Conservation (phyloP, 2,113 vertebrate species). For the Menura novaehollandiae region DNA sequence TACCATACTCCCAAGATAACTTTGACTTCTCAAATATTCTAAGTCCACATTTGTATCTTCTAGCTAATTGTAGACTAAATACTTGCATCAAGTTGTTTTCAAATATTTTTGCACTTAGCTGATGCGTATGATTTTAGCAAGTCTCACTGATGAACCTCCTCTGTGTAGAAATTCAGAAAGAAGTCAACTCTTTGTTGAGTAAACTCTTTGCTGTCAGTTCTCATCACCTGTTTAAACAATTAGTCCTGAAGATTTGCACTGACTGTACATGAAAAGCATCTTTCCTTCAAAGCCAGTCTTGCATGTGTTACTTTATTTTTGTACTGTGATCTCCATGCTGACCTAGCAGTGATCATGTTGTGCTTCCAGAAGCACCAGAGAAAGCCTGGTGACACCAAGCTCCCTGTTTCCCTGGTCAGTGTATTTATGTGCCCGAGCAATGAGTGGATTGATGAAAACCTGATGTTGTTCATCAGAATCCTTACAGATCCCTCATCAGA, state of each 20-base stretch:
- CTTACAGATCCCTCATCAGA: neutral
- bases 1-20: neutral
- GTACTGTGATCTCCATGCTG: accelerated
- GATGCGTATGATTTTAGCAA: neutral
- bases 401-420: neutral
- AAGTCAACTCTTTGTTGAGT: neutral
- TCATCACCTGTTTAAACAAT: neutral
- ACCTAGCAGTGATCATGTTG: accelerated
- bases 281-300: neutral
- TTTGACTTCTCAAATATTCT: neutral
- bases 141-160: neutral
- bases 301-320: accelerated
- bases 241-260: neutral
- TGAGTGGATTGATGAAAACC: neutral
- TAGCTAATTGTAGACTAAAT: neutral
- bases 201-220: neutral
- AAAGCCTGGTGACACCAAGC: neutral
- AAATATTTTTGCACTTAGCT: neutral
- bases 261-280: neutral
- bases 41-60: neutral
- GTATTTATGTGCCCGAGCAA: neutral
- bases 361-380: neutral
- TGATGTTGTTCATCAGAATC: neutral
- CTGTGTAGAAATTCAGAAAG: neutral
- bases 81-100: neutral